Conservation (phyloP, 2,113 vertebrate species). For the Hippolais icterina region DNA sequence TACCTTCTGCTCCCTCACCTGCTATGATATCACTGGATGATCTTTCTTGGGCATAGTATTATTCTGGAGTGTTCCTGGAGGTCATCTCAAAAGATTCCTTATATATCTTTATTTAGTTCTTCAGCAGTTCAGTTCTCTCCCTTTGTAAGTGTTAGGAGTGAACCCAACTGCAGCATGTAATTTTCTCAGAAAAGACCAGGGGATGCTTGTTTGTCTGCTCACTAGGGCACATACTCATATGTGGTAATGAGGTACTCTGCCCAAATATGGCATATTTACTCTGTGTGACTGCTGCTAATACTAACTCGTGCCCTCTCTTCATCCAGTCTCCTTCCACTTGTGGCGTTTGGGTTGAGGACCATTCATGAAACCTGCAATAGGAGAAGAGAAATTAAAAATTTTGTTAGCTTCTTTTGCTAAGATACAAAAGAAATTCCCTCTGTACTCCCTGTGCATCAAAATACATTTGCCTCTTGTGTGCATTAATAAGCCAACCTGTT, state of each 20-base stretch:
- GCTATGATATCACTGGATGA: background rate
- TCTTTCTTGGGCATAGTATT: background rate
- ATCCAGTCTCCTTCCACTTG: background rate
- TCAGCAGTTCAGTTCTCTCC: background rate
- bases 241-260: background rate
- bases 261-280: background rate
- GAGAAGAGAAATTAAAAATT: background rate
- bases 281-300: background rate
- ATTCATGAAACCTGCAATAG: background rate
- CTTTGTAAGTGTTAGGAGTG: background rate
- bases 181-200: background rate
- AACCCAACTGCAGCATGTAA: background rate
- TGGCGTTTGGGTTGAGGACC: background rate
- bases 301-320: background rate
- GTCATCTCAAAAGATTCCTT: background rate
- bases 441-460: background rate
- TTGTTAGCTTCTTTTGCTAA: background rate
- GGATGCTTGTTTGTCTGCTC: background rate
- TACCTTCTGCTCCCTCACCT: background rate
- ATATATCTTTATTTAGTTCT: background rate
- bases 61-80: background rate
- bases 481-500: background rate
- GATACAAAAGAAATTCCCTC: background rate
- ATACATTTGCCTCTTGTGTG: background rate
- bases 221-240: background rate